Conservation (phyloP, 2,113 vertebrate species). For the Megatriorchis doriae region DNA sequence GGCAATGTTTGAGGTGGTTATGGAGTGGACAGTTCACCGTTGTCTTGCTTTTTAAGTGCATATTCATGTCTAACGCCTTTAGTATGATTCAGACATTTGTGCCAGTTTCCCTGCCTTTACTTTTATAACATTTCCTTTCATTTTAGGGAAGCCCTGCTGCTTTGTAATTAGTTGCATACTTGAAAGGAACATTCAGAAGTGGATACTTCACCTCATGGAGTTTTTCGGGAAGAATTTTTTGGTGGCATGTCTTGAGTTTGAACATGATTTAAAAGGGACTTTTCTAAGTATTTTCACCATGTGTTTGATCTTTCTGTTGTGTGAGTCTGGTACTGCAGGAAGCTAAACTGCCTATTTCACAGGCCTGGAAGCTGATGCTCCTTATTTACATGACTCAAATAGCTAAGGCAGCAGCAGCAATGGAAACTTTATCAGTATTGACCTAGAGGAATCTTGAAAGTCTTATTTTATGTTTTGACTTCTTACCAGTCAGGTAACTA, state of each 20-base stretch:
- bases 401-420: not conserved
- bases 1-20: not conserved
- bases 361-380: not conserved
- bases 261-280: not conserved
- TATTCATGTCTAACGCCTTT: not conserved
- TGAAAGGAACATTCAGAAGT: not conserved
- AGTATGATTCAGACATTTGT: not conserved
- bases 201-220: not conserved
- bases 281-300: not conserved
- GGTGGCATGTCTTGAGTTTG: not conserved
- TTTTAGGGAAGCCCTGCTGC: constrained; percentile 4
- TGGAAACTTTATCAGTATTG: not conserved
- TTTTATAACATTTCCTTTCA: not conserved
- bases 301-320: not conserved
- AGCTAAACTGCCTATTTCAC: not conserved
- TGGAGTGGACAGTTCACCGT: not conserved
- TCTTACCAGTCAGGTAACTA: not conserved
- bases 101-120: not conserved
- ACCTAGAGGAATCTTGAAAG: not conserved
- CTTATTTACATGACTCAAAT: not conserved
- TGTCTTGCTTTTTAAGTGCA: not conserved
- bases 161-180: not conserved
- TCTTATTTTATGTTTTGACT: not conserved
- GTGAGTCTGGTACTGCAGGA: not conserved
- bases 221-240: not conserved